Percentiles rank a stretch among this genome's conserved stretches.
Evolutionary conservation across 1,140 invertebrate species (phyloP).

Genomic region (Pectinophora gossypiella): DNA sequence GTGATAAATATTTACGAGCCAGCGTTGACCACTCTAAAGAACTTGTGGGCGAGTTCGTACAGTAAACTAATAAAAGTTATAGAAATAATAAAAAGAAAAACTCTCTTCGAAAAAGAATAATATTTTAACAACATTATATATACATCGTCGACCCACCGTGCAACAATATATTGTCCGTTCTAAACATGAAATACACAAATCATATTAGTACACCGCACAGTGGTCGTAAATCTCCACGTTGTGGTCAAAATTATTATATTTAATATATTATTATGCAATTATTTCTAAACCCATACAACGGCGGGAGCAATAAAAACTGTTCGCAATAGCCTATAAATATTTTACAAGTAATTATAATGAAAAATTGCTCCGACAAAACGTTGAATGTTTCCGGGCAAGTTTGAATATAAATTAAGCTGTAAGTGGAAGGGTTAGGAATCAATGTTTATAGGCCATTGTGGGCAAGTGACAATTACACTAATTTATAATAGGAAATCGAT

Average conservation of each 20-base stretch:
- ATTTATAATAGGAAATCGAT: not conserved
- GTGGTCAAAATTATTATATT: constrained; percentile 23
- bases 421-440: no score
- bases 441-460: not conserved
- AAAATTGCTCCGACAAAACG: constrained; percentile 37
- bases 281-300: constrained; percentile 18
- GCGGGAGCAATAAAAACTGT: constrained; percentile 29
- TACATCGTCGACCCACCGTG: not conserved
- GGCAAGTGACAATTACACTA: not conserved
- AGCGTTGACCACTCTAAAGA: no score
- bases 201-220: not conserved
- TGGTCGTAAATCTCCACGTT: constrained; percentile 4
- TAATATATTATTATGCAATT: constrained; percentile 26
- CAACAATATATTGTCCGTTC: not conserved
- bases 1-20: no score
- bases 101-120: no score
- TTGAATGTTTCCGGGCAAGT: constrained; percentile 44
- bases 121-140: no score
- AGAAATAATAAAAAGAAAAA: no score
- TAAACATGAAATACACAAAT: not conserved
- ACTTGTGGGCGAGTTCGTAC: no score
- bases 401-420: constrained; percentile 17
- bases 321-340: constrained; percentile 59
- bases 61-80: no score
- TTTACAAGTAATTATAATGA: constrained; percentile 62